Percentiles rank a stretch among this genome's conserved stretches.
phyloP scores from a whole-genome alignment of 1,140 invertebrate genomes.

The Drosophila mojavensis region DNA sequence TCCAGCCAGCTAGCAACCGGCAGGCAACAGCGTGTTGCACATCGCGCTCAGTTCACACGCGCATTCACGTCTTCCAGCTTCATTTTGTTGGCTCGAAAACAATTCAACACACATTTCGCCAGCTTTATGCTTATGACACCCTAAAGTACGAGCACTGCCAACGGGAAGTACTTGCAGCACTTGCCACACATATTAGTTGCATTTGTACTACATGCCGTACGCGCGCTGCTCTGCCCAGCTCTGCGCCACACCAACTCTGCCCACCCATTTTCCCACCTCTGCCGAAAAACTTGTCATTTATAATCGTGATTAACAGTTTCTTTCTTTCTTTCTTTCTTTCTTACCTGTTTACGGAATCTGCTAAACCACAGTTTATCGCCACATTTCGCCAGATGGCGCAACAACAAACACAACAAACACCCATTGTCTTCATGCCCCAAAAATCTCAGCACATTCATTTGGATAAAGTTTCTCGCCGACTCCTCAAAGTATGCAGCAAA shows the following conservation, averaged over 20 bases:
- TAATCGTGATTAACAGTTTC: conserved; percentile 47
- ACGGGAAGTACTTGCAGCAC: conserved; percentile 13
- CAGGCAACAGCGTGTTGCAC: conserved; percentile 1
- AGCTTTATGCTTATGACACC: conserved; percentile 38
- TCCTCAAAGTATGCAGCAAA: conserved; percentile 12
- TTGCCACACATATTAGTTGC: conserved; percentile 35
- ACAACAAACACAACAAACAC: not conserved
- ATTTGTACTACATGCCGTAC: conserved; percentile 8
- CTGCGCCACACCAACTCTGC: too few relatives aligned
- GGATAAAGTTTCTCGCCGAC: not conserved
- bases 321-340: not conserved
- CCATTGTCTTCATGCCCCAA: not conserved
- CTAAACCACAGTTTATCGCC: conserved; percentile 24
- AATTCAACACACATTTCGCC: conserved; percentile 55
- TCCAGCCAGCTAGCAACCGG: not conserved
- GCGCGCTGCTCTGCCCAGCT: too few relatives aligned
- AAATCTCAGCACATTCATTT: conserved; percentile 4
- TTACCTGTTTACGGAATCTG: not conserved
- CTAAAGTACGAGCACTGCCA: conserved; percentile 6
- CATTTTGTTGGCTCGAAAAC: conserved; percentile 57
- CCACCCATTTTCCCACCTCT: too few relatives aligned
- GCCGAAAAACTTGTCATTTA: conserved; percentile 18
- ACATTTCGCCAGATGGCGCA: conserved; percentile 33
- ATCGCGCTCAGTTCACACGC: not conserved
- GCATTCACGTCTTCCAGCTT: not conserved